Conservation (phyloP, 2,113 vertebrate species). For the Larimichthys polyactis region DNA sequence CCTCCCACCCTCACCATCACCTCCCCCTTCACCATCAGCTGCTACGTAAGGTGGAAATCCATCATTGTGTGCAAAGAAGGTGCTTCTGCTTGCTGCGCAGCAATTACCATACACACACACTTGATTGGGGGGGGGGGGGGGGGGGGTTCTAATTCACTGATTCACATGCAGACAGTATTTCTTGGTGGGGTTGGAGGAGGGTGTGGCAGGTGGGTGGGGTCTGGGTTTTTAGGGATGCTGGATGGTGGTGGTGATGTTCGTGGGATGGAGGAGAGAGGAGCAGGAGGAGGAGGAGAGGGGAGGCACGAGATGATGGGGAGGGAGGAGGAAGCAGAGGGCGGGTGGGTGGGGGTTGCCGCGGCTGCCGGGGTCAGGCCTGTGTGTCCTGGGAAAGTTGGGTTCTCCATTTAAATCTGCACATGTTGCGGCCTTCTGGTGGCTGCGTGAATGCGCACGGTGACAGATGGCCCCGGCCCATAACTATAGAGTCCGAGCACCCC, state of each 20-base stretch:
- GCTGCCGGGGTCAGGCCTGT: slow-evolving; percentile 85
- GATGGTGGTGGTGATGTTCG: slow-evolving; percentile 43
- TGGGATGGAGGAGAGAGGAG: slow-evolving; percentile 37
- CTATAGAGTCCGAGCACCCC: slow-evolving; percentile 79
- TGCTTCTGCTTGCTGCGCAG: slow-evolving; percentile 27
- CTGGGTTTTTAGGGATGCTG: slow-evolving; percentile 51
- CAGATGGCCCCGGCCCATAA: slow-evolving; percentile 85
- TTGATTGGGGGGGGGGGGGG: slow-evolving; percentile 22
- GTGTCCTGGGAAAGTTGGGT: slow-evolving; percentile 88
- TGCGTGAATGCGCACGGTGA: slow-evolving; percentile 80
- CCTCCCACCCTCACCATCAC: slow-evolving; percentile 24
- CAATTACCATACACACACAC: slow-evolving; percentile 54
- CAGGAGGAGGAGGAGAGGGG: slow-evolving; percentile 13
- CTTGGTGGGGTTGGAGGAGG: slow-evolving; percentile 53
- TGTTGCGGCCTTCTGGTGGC: slow-evolving; percentile 87
- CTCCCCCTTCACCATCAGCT: slow-evolving; percentile 66
- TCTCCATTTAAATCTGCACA: slow-evolving; percentile 87
- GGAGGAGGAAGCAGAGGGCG: slow-evolving; percentile 31
- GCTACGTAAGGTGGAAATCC: slow-evolving; percentile 71
- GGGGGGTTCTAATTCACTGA: slow-evolving; percentile 61
- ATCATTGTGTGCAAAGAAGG: slow-evolving; percentile 68
- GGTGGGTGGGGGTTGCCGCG: slow-evolving; percentile 63
- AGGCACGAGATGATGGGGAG: slow-evolving; percentile 32
- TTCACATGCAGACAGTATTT: slow-evolving; percentile 79
- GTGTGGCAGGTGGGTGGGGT: slow-evolving; percentile 70